Percentiles rank a stretch among this genome's conserved stretches.
These are phyloP conservation scores for Xerus rutilus DNA, from an alignment of 2,797 vertebrate species.

Conservation along the genomic window DNA sequence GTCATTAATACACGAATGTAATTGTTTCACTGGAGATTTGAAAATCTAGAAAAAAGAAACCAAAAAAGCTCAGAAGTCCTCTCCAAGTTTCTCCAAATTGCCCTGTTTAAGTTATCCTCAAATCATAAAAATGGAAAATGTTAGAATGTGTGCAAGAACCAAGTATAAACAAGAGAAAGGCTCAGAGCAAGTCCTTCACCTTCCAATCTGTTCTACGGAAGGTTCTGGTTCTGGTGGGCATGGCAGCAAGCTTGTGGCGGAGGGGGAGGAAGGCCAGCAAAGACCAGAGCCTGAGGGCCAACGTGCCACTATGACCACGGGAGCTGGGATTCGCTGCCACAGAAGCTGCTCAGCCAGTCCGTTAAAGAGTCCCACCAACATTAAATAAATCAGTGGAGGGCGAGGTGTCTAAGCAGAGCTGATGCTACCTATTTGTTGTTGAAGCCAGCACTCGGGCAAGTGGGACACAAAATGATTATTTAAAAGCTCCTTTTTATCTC, in stretches of 20 bases:
- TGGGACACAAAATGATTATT: constrained; percentile 84
- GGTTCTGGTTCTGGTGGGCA: neutral
- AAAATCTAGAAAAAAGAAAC: neutral
- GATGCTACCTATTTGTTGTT: constrained; percentile 79
- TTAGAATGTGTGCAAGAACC: neutral
- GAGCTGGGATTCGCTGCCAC: accelerated
- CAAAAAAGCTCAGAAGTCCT: neutral
- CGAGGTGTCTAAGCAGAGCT: constrained; percentile 66
- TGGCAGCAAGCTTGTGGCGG: accelerated
- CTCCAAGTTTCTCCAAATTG: neutral
- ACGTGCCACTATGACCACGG: accelerated
- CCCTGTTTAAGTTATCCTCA: neutral
- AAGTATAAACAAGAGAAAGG: neutral
- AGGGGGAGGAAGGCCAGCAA: neutral
- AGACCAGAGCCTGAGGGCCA: neutral
- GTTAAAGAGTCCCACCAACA: neutral
- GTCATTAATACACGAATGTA: neutral
- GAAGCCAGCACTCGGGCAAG: constrained; percentile 73
- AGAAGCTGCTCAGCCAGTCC: neutral
- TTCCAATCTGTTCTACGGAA: neutral
- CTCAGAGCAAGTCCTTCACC: neutral
- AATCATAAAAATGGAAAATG: neutral
- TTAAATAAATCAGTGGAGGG: constrained; percentile 74
- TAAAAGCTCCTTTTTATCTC: constrained; percentile 84
- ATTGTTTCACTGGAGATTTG: neutral